Percentiles rank a stretch among this genome's conserved stretches.
phyloP scores from a whole-genome alignment of 37 sponge, comb jelly and placozoan species.

The Lycopodina hypogea region DNA sequence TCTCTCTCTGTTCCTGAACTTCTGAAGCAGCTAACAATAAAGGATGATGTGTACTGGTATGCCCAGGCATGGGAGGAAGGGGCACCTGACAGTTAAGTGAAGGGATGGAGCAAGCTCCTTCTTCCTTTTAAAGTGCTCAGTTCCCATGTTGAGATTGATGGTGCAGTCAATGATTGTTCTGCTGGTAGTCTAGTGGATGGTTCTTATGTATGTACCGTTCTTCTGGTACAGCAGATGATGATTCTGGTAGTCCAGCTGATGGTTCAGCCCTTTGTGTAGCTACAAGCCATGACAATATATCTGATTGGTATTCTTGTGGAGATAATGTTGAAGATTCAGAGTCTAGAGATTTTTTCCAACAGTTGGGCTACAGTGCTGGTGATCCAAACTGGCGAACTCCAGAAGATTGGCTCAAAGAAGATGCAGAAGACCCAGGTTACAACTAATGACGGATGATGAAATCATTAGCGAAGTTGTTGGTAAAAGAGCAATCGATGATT shows the following conservation, averaged over 20 bases:
- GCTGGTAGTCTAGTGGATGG: too few relatives aligned
- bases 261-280: neutral
- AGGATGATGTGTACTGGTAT: slow-evolving; percentile 1
- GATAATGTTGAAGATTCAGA: neutral
- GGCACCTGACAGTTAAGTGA: neutral
- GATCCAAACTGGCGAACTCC: too few relatives aligned
- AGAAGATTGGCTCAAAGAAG: neutral
- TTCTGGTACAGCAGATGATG: neutral
- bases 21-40: neutral
- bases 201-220: neutral
- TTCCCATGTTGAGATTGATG: neutral
- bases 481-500: neutral
- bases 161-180: too few relatives aligned
- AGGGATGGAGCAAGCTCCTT: slow-evolving; percentile 9
- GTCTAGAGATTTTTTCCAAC: neutral
- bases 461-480: neutral
- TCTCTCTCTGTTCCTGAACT: neutral
- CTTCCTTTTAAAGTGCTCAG: neutral
- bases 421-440: neutral
- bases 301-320: too few relatives aligned
- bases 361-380: neutral
- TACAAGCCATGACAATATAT: too few relatives aligned
- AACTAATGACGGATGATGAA: neutral
- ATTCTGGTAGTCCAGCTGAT: neutral
- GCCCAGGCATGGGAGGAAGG: too few relatives aligned